Evolutionary conservation across 1,140 invertebrate genomes (phyloP).

Genomic region (Oreohelix idahoensis): DNA sequence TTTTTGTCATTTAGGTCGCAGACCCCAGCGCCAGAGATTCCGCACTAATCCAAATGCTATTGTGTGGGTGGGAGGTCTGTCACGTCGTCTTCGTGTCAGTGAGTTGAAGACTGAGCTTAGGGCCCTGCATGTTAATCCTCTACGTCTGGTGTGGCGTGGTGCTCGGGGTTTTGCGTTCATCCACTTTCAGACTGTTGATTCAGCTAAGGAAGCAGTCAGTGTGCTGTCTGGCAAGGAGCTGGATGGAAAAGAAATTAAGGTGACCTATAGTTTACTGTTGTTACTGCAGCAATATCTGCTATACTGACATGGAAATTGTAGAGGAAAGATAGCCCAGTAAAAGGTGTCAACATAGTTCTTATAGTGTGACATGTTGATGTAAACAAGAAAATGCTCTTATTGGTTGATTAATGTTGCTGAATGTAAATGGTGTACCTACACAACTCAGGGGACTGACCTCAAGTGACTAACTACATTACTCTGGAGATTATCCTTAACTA

Average conservation of each 20-base stretch:
- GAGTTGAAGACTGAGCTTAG: constrained; percentile 62
- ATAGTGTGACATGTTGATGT: not conserved
- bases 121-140: constrained; percentile 58
- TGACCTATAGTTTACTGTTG: too few relatives aligned
- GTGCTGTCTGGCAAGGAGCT: constrained; percentile 57
- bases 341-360: not conserved
- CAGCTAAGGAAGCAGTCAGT: constrained; percentile 55
- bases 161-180: constrained; percentile 62
- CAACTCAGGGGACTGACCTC: too few relatives aligned
- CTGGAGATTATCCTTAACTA: too few relatives aligned
- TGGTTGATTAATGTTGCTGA: too few relatives aligned
- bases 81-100: constrained; percentile 59
- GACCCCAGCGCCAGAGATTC: constrained; percentile 45
- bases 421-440: too few relatives aligned
- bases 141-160: constrained; percentile 64
- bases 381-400: too few relatives aligned
- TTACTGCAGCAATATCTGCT: constrained; percentile 3
- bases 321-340: not conserved
- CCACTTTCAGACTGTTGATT: constrained; percentile 57
- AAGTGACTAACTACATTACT: too few relatives aligned
- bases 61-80: constrained; percentile 62
- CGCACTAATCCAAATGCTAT: constrained; percentile 49
- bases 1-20: too few relatives aligned
- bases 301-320: too few relatives aligned
- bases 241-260: constrained; percentile 58